These are phyloP conservation scores for Sinocyclocheilus maitianheensis DNA, from an alignment of 2,113 vertebrate species.

Conservation along the genomic window DNA sequence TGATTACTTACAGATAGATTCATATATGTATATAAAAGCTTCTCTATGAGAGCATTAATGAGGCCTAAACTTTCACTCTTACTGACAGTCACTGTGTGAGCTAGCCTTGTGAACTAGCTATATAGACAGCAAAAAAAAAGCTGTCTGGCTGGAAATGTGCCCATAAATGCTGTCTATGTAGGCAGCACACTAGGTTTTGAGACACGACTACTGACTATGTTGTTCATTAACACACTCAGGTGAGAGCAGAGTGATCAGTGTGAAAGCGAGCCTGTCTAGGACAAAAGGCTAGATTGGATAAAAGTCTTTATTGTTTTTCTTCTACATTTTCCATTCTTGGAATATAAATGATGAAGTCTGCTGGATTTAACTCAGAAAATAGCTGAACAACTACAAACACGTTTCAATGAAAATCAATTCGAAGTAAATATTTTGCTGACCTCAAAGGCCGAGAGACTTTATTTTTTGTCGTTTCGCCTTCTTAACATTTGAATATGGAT, in stretches of 20 bases:
- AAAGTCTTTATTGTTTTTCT: neutral
- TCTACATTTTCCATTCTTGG: neutral
- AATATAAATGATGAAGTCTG: neutral
- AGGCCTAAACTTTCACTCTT: neutral
- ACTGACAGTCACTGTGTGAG: neutral
- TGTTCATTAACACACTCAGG: conserved; percentile 29
- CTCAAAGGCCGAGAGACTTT: neutral
- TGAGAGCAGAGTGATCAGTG: neutral
- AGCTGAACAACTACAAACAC: neutral
- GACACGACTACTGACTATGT: neutral
- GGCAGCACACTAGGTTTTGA: neutral
- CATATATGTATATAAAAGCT: neutral
- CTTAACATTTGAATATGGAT: conserved; percentile 25
- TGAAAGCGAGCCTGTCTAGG: neutral
- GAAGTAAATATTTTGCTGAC: neutral
- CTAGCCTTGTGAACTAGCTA: neutral
- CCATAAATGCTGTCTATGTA: neutral
- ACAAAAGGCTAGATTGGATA: conserved; percentile 6
- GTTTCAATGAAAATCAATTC: neutral
- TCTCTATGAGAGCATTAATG: neutral
- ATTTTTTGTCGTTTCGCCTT: neutral
- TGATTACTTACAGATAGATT: neutral
- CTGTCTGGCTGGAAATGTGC: neutral
- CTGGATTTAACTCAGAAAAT: neutral
- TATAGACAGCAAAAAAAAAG: neutral